These are phyloP conservation scores for Lamprotornis superbus DNA, from an alignment of 2,113 vertebrate species.

Conservation along the genomic window DNA sequence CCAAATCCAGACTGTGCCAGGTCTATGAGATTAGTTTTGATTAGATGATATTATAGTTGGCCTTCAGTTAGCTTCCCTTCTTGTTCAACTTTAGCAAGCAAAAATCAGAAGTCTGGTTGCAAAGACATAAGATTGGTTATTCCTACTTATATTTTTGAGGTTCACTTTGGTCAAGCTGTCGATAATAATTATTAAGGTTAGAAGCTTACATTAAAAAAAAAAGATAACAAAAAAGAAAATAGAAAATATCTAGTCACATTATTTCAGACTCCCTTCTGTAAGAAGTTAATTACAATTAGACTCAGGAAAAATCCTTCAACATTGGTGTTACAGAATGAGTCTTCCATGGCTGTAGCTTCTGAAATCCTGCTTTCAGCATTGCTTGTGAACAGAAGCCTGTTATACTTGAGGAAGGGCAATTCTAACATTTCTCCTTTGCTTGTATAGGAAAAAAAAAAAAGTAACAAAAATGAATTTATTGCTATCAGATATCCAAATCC, in stretches of 20 bases:
- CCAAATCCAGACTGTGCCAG: constrained; percentile 21
- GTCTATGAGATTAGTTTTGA: constrained; percentile 24
- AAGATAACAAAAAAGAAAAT: background rate
- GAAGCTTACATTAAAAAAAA: background rate
- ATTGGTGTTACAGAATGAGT: background rate
- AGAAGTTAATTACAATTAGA: background rate
- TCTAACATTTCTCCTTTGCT: background rate
- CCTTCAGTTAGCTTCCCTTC: background rate
- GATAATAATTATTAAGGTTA: background rate
- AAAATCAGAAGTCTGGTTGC: background rate
- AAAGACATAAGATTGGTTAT: background rate
- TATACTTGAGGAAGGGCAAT: background rate
- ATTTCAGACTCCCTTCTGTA: background rate
- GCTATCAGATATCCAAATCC: constrained; percentile 52
- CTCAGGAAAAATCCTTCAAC: background rate
- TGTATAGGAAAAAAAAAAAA: background rate
- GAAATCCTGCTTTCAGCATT: background rate
- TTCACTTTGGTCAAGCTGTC: background rate
- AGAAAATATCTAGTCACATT: background rate
- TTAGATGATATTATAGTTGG: constrained; percentile 14
- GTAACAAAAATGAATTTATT: background rate
- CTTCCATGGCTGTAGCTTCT: background rate
- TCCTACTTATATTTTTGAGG: background rate
- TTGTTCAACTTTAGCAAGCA: background rate
- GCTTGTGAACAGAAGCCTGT: background rate